Percentiles rank a stretch among this genome's conserved stretches.
Evolutionary conservation across 2,113 vertebrate species (phyloP).

Genomic region (Atlantisia rogersi): DNA sequence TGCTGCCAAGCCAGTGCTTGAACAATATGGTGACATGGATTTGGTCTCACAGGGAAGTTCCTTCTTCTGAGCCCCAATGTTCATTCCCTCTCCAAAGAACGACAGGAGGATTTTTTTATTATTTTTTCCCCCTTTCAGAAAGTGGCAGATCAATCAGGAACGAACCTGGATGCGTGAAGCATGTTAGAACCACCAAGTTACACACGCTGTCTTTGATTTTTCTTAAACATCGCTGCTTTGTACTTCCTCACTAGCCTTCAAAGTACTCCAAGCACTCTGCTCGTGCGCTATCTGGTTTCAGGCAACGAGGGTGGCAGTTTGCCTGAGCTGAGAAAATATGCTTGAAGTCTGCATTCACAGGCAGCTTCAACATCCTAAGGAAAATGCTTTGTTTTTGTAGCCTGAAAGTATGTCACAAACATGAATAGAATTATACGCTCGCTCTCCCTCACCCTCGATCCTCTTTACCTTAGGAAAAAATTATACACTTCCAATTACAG

Average conservation of each 20-base stretch:
- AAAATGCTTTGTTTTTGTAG: conserved; percentile 48
- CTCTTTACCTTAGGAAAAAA: conserved; percentile 75
- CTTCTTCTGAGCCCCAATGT: background rate
- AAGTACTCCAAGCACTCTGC: conserved; percentile 5
- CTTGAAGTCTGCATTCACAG: conserved; percentile 45
- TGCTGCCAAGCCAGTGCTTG: background rate
- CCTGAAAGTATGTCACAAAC: conserved; percentile 49
- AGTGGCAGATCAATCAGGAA: background rate
- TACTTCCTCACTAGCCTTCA: conserved; percentile 12
- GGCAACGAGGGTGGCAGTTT: conserved; percentile 60
- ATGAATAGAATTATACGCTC: conserved; percentile 38
- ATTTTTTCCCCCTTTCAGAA: background rate
- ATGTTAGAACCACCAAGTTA: background rate
- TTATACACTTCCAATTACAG: conserved; percentile 76
- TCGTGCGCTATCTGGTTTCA: conserved; percentile 44
- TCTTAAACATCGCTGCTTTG: conserved; percentile 13
- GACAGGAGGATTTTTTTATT: background rate
- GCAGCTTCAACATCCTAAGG: conserved; percentile 12
- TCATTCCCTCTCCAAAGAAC: background rate
- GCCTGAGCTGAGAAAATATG: conserved; percentile 39
- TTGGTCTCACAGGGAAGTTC: background rate
- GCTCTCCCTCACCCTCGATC: conserved; percentile 29
- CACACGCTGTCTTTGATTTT: conserved; percentile 2
- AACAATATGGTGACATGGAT: background rate
- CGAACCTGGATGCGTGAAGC: background rate